Base-by-base conservation (phyloP, 2,113 vertebrate species). In the Ginglymostoma cirratum region DNA sequence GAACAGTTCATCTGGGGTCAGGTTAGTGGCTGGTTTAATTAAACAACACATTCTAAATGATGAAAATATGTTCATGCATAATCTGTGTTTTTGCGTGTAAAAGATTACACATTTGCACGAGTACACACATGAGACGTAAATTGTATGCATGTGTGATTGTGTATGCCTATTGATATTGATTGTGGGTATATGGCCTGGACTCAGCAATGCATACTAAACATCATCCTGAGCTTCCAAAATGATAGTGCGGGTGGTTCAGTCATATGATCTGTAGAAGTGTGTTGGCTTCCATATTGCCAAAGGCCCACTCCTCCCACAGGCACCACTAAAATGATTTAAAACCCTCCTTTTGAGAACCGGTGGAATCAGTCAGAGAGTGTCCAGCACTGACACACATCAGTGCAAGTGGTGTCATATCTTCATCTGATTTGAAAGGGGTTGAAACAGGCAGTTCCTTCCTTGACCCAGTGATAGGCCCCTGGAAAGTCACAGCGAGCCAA, bases 41-140 rank as follows among this genome's bases (percentile, higher is more conserved):
- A 94, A 94, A 45, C 5, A 67, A 94, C 19, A 27, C 24, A 3
- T 94, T 94, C 65, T 94, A 94, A 94, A 70, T 94, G 42, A 69
- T 38, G 24, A 94, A 94, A 45, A 69, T 45, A 69, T 94, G 65
- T 69, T 94, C 45, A n/a, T 69, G 38, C 38, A 24, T 42, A 23
- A 69, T 69, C 23, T 45, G 34, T 94, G 65, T 17, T 80, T 52
- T 2, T 27, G 85, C 42, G 30, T 30, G 21, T 45, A 15, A 94
- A 23, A 27, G 7, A 38, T 38, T 69, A 69, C 92, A n/a, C 27
- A 48, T 67, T 19, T 70, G 45, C 6, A 14, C 5, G 19, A 89
- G 10, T 12, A 27, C 3, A 24, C 48, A 90, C 30, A 89, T 34
- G 52, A 61, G 86, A 30, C 48, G 42, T 17, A n/a, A 34, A 78